Percentiles rank a stretch among this genome's conserved stretches.
Conservation (phyloP, 2,888 invertebrate genomes). For the Nemoura dubitans region DNA sequence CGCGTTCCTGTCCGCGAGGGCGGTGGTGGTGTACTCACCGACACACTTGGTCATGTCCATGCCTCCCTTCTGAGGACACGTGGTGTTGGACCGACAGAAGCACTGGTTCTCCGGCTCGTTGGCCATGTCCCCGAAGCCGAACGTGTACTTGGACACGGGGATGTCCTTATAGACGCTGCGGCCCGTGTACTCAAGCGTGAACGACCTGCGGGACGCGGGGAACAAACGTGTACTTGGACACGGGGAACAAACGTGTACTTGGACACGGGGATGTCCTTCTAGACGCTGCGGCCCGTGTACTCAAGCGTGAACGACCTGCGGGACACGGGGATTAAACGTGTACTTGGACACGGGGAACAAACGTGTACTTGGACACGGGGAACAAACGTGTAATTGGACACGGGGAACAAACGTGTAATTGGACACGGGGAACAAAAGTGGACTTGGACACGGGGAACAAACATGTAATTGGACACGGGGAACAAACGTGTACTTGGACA, state of each 20-base stretch:
- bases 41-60: slow-evolving; percentile 74
- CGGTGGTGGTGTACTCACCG: too few relatives aligned
- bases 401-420: slow-evolving; percentile 68
- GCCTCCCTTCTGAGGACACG: slow-evolving; percentile 76
- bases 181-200: slow-evolving; percentile 69
- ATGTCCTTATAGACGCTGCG: slow-evolving; percentile 73
- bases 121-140: slow-evolving; percentile 77
- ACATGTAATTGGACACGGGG: neutral
- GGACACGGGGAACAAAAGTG: slow-evolving; percentile 70
- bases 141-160: slow-evolving; percentile 72
- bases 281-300: slow-evolving; percentile 68
- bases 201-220: slow-evolving; percentile 61
- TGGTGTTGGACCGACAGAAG: slow-evolving; percentile 61
- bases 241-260: slow-evolving; percentile 73
- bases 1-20: too few relatives aligned
- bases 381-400: slow-evolving; percentile 74
- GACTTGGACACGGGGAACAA: slow-evolving; percentile 60
- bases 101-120: slow-evolving; percentile 65
- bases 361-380: slow-evolving; percentile 72
- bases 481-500: slow-evolving; percentile 72
- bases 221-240: neutral
- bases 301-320: slow-evolving; percentile 70
- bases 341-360: too few relatives aligned
- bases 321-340: neutral
- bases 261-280: slow-evolving; percentile 74